Percentiles rank a stretch among this genome's conserved stretches.
These are phyloP conservation scores for Heliconius erato DNA, from an alignment of 2,888 invertebrate genomes.

Conservation along the genomic window DNA sequence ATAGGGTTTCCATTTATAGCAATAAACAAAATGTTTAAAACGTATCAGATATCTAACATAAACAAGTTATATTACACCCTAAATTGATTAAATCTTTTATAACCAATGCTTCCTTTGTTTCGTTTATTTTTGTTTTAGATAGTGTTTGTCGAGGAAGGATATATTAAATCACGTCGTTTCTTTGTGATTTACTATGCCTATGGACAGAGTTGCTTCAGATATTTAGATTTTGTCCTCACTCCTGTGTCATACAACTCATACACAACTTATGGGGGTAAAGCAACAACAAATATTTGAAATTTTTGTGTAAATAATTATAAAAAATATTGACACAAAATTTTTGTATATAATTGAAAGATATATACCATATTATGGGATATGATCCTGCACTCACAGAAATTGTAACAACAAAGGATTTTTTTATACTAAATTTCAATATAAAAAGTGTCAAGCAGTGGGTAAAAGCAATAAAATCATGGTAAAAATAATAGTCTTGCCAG, in stretches of 20 bases:
- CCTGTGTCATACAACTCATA: no score
- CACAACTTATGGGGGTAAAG: no score
- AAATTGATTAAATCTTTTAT: neutral
- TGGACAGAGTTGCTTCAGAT: no score
- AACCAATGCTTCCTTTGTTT: neutral
- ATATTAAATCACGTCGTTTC: no score
- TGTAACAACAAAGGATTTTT: neutral
- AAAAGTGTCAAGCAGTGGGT: neutral
- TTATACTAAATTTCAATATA: neutral
- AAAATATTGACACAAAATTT: no score
- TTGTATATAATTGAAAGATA: no score
- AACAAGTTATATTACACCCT: conserved; percentile 1
- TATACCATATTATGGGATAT: no score
- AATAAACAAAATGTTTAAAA: conserved; percentile 3
- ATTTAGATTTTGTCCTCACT: no score
- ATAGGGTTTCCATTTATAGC: neutral
- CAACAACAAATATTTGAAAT: no score
- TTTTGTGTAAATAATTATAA: no score
- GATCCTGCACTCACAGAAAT: neutral
- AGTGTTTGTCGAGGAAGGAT: no score
- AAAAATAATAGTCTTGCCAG: neutral
- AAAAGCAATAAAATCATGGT: conserved; percentile 4
- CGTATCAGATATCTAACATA: conserved; percentile 3
- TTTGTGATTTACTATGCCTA: no score
- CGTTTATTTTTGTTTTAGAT: neutral